Base-by-base conservation (phyloP, 2,797 vertebrate genomes). In the Aulostomus chinensis region DNA sequence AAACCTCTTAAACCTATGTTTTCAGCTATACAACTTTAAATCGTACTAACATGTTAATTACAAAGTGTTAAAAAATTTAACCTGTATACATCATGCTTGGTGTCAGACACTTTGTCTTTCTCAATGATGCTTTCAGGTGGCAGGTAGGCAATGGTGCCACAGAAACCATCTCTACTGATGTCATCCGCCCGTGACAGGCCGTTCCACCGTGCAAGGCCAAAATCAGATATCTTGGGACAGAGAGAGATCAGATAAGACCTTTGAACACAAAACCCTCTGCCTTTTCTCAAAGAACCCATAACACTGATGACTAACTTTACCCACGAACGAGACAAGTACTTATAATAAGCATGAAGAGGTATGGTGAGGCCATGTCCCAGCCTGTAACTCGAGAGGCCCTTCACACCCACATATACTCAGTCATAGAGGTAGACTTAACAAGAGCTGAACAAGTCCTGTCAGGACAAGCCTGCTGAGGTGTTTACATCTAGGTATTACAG, bases 11-110 rank as follows among this genome's bases (percentile, higher is more conserved):
- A n/a, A n/a, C n/a, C n/a, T n/a, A n/a, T n/a, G n/a, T n/a, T n/a
- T n/a, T n/a, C n/a, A n/a, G n/a, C n/a, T n/a, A n/a, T n/a, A n/a
- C n/a, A n/a, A n/a, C n/a, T n/a, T n/a, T n/a, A n/a, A n/a, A n/a
- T n/a, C n/a, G n/a, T n/a, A n/a, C n/a, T n/a, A n/a, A n/a, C n/a
- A n/a, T n/a, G n/a, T n/a, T n/a, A n/a, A n/a, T n/a, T n/a, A n/a
- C n/a, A n/a, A n/a, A n/a, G n/a, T n/a, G 13, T 12, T 6, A 46
- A 40, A 29, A 16, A 17, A 15, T 47, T 92, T 34, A 36, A 98
- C 97, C 96, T 98, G 92, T 98, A 99, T 4, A 99, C 94, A 0
- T 99, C 97, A 0, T 99, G 96, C 62, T 98, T 98, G 74, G 93
- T 96, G 90, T 99, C 95, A 0, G 97, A 98, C 69, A 93, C 92